Percentiles rank a stretch among this genome's conserved stretches.
Evolutionary conservation across 2,888 invertebrate species (phyloP).

Genomic region (Caradrina clavipalpis): DNA sequence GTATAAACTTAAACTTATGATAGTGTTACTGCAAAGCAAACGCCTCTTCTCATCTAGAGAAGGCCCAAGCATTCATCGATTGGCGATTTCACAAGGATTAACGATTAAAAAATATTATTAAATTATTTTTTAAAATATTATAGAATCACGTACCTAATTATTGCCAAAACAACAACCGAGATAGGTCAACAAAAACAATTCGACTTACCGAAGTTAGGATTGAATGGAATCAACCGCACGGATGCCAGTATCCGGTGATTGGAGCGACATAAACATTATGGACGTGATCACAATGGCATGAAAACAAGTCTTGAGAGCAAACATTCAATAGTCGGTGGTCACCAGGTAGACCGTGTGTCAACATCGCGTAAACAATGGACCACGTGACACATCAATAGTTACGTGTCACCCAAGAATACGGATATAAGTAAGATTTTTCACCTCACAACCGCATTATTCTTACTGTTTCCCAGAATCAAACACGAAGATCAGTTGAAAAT

Average conservation of each 20-base stretch:
- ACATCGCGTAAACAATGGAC: slow-evolving; percentile 67
- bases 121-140: slow-evolving; percentile 8
- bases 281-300: slow-evolving; percentile 78
- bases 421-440: slow-evolving; percentile 70
- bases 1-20: too few species aligned
- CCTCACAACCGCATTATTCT: slow-evolving; percentile 57
- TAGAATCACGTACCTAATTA: neutral
- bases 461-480: slow-evolving; percentile 41
- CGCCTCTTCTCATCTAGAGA: too few species aligned
- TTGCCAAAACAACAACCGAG: neutral
- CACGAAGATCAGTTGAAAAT: slow-evolving; percentile 39
- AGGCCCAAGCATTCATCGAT: too few species aligned
- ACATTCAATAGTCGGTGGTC: slow-evolving; percentile 82
- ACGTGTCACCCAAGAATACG: slow-evolving; percentile 38
- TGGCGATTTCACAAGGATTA: too few species aligned
- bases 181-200: slow-evolving; percentile 19
- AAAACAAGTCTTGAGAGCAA: slow-evolving; percentile 77
- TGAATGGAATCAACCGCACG: slow-evolving; percentile 44
- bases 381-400: slow-evolving; percentile 44
- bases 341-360: slow-evolving; percentile 66
- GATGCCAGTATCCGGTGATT: slow-evolving; percentile 55
- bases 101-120: too few species aligned
- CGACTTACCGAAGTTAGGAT: slow-evolving; percentile 21
- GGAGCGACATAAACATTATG: slow-evolving; percentile 75
- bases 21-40: too few species aligned